Base-by-base conservation (phyloP, 1,140 invertebrate genomes). In the Drosophila miranda region DNA sequence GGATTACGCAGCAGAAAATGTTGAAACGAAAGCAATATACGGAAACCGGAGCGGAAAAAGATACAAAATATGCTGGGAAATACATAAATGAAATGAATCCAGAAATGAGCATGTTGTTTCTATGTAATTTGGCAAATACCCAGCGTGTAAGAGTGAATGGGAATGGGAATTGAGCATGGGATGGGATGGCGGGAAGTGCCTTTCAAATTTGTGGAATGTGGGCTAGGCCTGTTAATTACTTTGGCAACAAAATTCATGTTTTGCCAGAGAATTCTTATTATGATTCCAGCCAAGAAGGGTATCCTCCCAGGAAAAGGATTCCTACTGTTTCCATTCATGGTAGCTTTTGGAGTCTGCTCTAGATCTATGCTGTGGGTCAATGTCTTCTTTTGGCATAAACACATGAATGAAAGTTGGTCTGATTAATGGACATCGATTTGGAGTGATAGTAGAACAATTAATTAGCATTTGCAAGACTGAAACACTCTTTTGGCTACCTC, bases 1-100 rank as follows among this genome's bases (percentile, higher is more conserved):
- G 34, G 74, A 83, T 83, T 83, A 83, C 80, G 72, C 81, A 86
- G 80, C 80, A 75, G 34, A 84, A 84, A 71, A 78, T 11, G 41
- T 6, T 34, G 21, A 43, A 28, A 21, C 9, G 16, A 2, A 45
- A 19, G 38, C 13, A 30, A 19, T 50, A 54, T 34, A 19, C 14
- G 48, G 67, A 72, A 70, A 83, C 50, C 79, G 49, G 50, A 80
- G 80, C 67, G 80, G 81, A 83, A 83, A 83, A 71, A 64, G 68
- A 76, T 45, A 51, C 51, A 51, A 34, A 82, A 74, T 74, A 71
- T 52, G 56, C 59, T 81, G 78, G 78, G 78, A 81, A 81, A 50
- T 46, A 63, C 28, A 55, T 38, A 54, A 14, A n/a, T 34, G 19
- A 52, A 42, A 30, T 63, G 51, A 49, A 71, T 61, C 44, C 16